A percentile compares a stretch with the other conserved stretches of the same genome.
These are phyloP conservation scores for Oreochromis grahami DNA, from an alignment of 2,797 vertebrate species.

Conservation along the genomic window DNA sequence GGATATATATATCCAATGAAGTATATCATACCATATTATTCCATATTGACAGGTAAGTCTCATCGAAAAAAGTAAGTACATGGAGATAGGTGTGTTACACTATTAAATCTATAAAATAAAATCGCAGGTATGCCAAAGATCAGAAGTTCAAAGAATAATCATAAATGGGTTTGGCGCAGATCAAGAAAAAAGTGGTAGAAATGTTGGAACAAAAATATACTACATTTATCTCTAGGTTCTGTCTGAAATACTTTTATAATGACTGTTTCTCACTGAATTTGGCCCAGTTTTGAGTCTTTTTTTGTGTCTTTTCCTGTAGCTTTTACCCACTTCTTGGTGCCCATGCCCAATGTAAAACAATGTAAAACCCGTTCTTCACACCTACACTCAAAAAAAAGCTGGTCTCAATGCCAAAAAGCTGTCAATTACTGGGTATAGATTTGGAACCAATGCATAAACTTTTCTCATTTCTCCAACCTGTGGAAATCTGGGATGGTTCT, in stretches of 20 bases:
- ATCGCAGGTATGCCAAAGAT: neutral
- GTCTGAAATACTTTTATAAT: neutral
- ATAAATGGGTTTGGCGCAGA: neutral
- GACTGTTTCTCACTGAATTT: neutral
- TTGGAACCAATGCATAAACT: neutral
- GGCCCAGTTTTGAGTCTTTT: neutral
- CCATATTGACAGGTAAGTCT: neutral
- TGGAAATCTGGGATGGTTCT: neutral
- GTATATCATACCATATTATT: neutral
- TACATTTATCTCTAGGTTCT: neutral
- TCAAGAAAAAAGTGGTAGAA: neutral
- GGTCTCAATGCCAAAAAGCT: neutral
- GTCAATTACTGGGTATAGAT: neutral
- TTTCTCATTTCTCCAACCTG: neutral
- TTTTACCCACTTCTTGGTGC: neutral
- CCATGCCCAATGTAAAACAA: neutral
- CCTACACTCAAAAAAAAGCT: neutral
- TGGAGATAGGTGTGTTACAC: neutral
- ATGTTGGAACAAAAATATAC: neutral
- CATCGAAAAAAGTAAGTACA: no score
- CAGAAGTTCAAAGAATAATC: neutral
- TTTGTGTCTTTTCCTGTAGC: neutral
- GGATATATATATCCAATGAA: neutral
- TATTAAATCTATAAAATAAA: neutral
- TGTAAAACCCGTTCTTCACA: neutral